Evolutionary conservation across 1,140 invertebrate genomes (phyloP).

Genomic region (Glossosoma conforme): DNA sequence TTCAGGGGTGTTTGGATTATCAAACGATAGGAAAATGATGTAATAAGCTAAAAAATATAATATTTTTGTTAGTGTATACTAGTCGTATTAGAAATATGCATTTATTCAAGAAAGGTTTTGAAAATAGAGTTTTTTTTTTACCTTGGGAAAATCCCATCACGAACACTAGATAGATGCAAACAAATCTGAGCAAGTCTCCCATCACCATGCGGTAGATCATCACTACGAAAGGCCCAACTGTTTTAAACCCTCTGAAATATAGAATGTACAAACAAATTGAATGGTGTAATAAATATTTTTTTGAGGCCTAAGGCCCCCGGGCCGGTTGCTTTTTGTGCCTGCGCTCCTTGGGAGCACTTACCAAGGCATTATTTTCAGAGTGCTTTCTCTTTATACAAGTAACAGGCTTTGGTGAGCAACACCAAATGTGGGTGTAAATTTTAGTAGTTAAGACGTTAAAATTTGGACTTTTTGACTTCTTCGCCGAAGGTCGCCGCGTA

Average conservation of each 20-base stretch:
- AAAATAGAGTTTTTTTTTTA: slow-evolving; percentile 36
- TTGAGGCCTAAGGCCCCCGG: too few relatives aligned
- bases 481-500: too few relatives aligned
- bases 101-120: neutral
- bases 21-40: slow-evolving; percentile 85
- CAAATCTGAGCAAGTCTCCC: slow-evolving; percentile 91
- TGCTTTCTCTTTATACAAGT: too few relatives aligned
- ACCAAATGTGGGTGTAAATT: too few relatives aligned
- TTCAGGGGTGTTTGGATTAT: slow-evolving; percentile 68
- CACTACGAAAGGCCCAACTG: slow-evolving; percentile 96
- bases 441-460: too few relatives aligned
- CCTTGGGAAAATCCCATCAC: slow-evolving; percentile 97
- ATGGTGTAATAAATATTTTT: too few relatives aligned
- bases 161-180: slow-evolving; percentile 94
- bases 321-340: too few relatives aligned
- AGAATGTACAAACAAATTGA: too few relatives aligned
- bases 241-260: slow-evolving; percentile 84
- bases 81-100: neutral
- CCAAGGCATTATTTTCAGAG: too few relatives aligned
- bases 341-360: too few relatives aligned
- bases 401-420: too few relatives aligned
- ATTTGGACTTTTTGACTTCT: too few relatives aligned
- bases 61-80: slow-evolving; percentile 1
- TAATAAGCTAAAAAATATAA: slow-evolving; percentile 72
- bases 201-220: slow-evolving; percentile 99